Base-by-base conservation (phyloP, 2,113 vertebrate species). In the Hippocampus zosterae region DNA sequence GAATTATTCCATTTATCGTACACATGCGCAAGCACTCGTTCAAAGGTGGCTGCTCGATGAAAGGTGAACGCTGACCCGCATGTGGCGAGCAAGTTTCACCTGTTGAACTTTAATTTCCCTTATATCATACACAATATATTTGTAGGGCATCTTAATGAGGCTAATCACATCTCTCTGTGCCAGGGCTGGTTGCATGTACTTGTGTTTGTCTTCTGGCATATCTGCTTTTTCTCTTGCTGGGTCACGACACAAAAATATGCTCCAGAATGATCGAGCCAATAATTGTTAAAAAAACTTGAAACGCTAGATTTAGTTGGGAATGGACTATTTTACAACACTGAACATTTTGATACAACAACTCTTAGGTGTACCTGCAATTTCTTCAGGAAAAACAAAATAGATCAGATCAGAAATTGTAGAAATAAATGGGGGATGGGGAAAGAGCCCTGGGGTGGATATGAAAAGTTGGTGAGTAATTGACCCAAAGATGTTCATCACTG, bases 1-100 rank as follows among this genome's bases (percentile, higher is more conserved):
- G 93, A 98, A 99, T 98, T 94, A 99, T 99, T 98, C 96, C 87
- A 95, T 98, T 98, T 97, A 96, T 95, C 96, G 95, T 98, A 94
- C 93, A 95, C 93, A 95, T 93, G 78, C 63, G 25, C 25, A 5
- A 48, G n/a, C 90, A 89, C 93, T 93, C 93, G 94, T 97, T 96
- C 95, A 95, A 96, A 95, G 95, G 95, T 94, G 93, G 92, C 93
- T 93, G 93, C 92, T 93, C 93, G 92, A 95, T 95, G 92, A 95
- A 95, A 98, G 95, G 94, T 94, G 94, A 87, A 93, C 89, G 93
- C 92, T 5, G 42, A 59, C 25, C 27, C 57, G 27, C 57, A 83
- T 79, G 75, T n/a, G 48, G 42, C 42, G 75, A 71, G 76, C 79
- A 85, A 85, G 87, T 41, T 76, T 76, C 89, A 91, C 91, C 89